Evolutionary conservation across 2,888 invertebrate genomes (phyloP).

Genomic region (Scaptomyza caliginosa): DNA sequence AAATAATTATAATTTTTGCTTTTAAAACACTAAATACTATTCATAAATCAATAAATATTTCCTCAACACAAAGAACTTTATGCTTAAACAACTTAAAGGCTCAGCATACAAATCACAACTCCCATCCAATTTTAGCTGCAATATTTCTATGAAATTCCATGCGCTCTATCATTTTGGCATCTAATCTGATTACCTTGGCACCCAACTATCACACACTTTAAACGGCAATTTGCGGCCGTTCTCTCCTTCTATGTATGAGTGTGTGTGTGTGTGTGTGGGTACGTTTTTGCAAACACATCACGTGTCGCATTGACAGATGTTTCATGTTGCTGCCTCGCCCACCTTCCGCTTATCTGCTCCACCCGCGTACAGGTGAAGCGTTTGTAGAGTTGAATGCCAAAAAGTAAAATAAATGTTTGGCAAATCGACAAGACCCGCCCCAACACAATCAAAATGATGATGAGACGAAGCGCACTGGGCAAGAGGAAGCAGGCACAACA

Average conservation of each 20-base stretch:
- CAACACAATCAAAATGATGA: background rate
- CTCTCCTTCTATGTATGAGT: background rate
- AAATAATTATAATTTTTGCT: too few relatives aligned
- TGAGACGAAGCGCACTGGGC: constrained; percentile 1
- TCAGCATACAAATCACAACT: background rate
- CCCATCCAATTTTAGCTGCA: background rate
- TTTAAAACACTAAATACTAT: too few relatives aligned
- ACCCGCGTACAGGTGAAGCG: constrained; percentile 32
- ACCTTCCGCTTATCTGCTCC: background rate
- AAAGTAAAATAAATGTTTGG: constrained; percentile 32
- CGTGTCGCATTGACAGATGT: constrained; percentile 62
- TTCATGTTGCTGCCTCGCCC: constrained; percentile 29
- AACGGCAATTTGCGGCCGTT: constrained; percentile 43
- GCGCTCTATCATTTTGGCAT: constrained; percentile 50
- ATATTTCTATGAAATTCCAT: constrained; percentile 12
- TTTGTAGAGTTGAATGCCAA: constrained; percentile 22
- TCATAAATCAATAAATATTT: too few relatives aligned
- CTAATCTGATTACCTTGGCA: constrained; percentile 60
- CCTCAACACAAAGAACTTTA: background rate
- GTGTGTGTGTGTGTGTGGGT: constrained; percentile 15
- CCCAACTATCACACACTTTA: constrained; percentile 56
- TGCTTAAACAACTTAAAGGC: background rate
- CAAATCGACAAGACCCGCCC: constrained; percentile 51
- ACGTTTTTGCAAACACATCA: constrained; percentile 53
- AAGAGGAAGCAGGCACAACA: constrained; percentile 13